Conservation (phyloP, 2,797 vertebrate species). For the Sebastes wilsoni region DNA sequence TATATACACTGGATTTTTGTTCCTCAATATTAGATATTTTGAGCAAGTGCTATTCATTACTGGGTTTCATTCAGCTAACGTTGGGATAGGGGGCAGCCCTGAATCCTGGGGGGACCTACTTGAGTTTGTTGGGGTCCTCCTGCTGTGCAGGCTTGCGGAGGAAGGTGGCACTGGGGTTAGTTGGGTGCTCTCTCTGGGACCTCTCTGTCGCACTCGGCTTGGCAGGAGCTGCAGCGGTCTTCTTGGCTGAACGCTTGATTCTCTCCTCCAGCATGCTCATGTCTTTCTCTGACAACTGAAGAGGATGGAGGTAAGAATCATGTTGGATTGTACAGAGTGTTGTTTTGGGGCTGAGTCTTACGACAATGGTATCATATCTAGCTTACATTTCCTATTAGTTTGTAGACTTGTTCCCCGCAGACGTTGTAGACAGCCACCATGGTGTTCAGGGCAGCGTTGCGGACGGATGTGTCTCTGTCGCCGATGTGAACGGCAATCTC, state of each 20-base stretch:
- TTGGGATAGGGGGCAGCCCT: not conserved
- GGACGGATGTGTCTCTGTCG: slow-evolving; percentile 94
- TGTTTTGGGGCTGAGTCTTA: not conserved
- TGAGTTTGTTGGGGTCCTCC: slow-evolving; percentile 96
- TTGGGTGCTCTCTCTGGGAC: slow-evolving; percentile 82
- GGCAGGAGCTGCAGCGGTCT: slow-evolving; percentile 80
- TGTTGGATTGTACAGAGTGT: not conserved
- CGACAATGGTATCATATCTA: not conserved
- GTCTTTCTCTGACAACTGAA: slow-evolving; percentile 96
- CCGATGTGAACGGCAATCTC: slow-evolving; percentile 96
- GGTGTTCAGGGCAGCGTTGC: slow-evolving; percentile 96
- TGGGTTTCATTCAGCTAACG: not conserved
- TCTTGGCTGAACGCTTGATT: slow-evolving; percentile 98
- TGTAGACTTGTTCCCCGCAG: slow-evolving; percentile 97
- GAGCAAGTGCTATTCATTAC: not conserved
- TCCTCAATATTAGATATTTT: not conserved
- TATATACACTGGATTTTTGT: too few species aligned
- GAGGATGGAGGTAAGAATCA: not conserved
- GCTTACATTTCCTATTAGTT: slow-evolving; percentile 97
- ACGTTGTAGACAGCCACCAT: slow-evolving; percentile 95
- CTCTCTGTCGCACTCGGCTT: slow-evolving; percentile 85
- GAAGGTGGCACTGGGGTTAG: slow-evolving; percentile 85
- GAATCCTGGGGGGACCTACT: slow-evolving; percentile 81
- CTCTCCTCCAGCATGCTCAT: slow-evolving; percentile 99
- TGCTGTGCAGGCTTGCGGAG: slow-evolving; percentile 90